These are phyloP conservation scores for Strigamia crassipes DNA, from an alignment of 2,888 invertebrate genomes.

Conservation along the genomic window DNA sequence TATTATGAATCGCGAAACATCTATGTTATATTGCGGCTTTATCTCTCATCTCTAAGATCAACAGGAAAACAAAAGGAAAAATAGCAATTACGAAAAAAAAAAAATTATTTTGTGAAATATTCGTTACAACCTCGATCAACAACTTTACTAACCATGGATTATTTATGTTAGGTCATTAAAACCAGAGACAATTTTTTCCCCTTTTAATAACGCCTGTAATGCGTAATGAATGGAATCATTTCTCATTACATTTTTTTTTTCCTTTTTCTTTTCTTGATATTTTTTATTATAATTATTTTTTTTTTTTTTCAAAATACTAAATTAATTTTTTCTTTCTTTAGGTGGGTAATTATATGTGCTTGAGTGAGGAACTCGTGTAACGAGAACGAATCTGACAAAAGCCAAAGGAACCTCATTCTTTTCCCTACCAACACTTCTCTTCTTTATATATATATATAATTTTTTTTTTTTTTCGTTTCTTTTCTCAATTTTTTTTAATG, in stretches of 20 bases:
- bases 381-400: background rate
- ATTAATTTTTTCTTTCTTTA: background rate
- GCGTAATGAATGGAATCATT: background rate
- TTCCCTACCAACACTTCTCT: background rate
- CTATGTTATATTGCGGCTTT: background rate
- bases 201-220: background rate
- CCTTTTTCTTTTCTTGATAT: background rate
- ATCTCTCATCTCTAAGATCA: background rate
- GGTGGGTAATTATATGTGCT: slow-evolving; percentile 1
- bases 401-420: background rate
- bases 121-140: background rate
- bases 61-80: no score
- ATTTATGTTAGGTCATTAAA: background rate
- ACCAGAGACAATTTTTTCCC: background rate
- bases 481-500: background rate
- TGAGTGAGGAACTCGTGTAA: slow-evolving; percentile 1
- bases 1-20: no score
- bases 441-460: background rate
- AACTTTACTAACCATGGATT: background rate
- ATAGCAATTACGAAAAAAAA: background rate
- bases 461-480: background rate
- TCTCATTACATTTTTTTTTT: background rate
- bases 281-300: background rate
- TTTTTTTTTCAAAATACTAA: background rate
- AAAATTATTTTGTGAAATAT: background rate